Conservation (phyloP, 2,113 vertebrate genomes). For the Oryzias curvinotus region DNA sequence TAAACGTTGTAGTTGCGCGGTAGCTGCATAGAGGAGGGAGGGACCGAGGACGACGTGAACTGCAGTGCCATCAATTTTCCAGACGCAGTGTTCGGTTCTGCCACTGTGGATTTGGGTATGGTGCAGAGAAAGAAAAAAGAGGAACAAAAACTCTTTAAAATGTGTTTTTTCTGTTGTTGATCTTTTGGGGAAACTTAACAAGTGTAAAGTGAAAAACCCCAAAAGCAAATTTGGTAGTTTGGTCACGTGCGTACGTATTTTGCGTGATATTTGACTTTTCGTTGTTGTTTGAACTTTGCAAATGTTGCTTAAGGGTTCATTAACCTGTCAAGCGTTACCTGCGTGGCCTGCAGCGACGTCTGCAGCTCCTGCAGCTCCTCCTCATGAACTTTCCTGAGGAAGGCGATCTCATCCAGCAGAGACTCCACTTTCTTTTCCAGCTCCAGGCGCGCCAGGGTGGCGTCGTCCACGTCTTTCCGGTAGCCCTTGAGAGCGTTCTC, state of each 20-base stretch:
- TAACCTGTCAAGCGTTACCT: slow-evolving; percentile 61
- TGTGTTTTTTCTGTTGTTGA: background rate
- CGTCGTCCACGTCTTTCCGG: slow-evolving; percentile 80
- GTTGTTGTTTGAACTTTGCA: no score
- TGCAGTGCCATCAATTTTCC: slow-evolving; percentile 73
- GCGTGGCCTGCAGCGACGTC: slow-evolving; percentile 75
- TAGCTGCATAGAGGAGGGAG: background rate
- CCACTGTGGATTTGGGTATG: slow-evolving; percentile 1
- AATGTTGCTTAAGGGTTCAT: background rate
- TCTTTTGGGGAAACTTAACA: no score
- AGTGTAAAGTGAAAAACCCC: no score
- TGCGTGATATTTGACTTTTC: no score
- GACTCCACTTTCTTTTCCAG: slow-evolving; percentile 83
- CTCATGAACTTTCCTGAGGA: slow-evolving; percentile 81
- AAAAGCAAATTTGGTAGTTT: no score
- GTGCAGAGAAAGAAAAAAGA: background rate
- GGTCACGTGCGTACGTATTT: no score
- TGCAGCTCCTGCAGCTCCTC: slow-evolving; percentile 82
- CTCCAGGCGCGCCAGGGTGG: slow-evolving; percentile 76
- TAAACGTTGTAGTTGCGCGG: background rate
- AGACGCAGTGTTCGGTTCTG: slow-evolving; percentile 36
- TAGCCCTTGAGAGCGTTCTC: slow-evolving; percentile 74
- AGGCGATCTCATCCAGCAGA: slow-evolving; percentile 83
- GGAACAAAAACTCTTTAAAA: background rate
- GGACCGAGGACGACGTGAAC: slow-evolving; percentile 34